Evolutionary conservation across 2,888 invertebrate genomes (phyloP), one percentile per base, ranked within the genome.

Genomic region (Tholera decimalis): DNA sequence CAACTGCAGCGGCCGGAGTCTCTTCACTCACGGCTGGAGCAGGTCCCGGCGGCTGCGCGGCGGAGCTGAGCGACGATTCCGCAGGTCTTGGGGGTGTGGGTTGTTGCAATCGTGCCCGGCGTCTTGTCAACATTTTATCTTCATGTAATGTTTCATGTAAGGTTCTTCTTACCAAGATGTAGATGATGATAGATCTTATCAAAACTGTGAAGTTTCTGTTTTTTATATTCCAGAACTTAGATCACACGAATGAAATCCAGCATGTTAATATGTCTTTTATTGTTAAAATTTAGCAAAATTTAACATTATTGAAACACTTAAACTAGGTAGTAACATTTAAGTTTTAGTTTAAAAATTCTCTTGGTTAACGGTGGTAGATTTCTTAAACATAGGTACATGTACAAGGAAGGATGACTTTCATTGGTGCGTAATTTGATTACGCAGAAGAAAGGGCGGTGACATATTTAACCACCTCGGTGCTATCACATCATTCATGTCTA

Each of bases 221-320:
- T n/a, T n/a, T n/a, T n/a, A n/a, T n/a, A n/a, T n/a, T n/a, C n/a
- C n/a, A n/a, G n/a, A n/a, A n/a, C 26, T 22, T 9, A 46, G n/a
- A 59, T 30, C 35, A 22, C 24, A 51, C 56, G 41, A 66, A 41
- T 57, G 50, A 56, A 66, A 68, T 71, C 69, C 64, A 78, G 72
- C 43, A 73, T 86, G 88, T 90, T 88, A 88, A 87, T 88, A 83
- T 92, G 93, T 94, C 93, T 93, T 94, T 94, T 94, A 95, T 92
- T 95, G 93, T 94, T 94, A 94, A 93, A 92, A 79, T 90, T 92
- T 92, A 93, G 93, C 91, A 94, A 94, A 92, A 93, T 91, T 91
- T 91, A 92, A 93, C 89, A 92, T 92, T 89, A 91, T 88, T 71
- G 80, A 88, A 93, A 92, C 89, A 90, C 91, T 93, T 91, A 91